A percentile compares a stretch with the other conserved stretches of the same genome.
Conservation (phyloP, 1,140 invertebrate species). For the Drosophila nannoptera region DNA sequence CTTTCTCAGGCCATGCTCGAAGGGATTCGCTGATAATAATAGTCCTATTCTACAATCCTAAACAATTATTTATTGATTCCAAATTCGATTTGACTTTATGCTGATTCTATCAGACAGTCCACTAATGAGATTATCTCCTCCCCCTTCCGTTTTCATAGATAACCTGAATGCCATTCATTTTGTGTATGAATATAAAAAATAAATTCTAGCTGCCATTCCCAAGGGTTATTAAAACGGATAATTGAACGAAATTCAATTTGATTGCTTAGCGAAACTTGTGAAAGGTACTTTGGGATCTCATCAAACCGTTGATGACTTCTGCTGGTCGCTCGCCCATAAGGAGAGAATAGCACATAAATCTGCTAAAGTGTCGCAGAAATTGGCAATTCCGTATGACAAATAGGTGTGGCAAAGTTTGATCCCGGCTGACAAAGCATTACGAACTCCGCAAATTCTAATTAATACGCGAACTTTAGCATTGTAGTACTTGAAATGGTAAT, state of each 20-base stretch:
- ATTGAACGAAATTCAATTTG: constrained; percentile 2
- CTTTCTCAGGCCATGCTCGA: no score
- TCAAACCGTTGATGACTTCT: constrained; percentile 19
- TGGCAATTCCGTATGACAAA: constrained; percentile 47
- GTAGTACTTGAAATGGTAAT: constrained; percentile 32
- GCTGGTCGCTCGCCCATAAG: neutral
- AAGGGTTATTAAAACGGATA: neutral
- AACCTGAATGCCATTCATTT: no score
- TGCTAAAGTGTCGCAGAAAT: constrained; percentile 51
- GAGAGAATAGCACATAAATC: constrained; percentile 46
- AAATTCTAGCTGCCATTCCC: neutral
- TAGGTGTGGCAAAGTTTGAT: constrained; percentile 20
- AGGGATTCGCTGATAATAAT: no score
- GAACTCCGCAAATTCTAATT: constrained; percentile 27
- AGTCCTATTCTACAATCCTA: no score
- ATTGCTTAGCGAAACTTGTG: neutral
- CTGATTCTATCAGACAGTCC: no score
- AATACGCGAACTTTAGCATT: neutral
- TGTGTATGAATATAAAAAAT: neutral
- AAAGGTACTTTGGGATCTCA: constrained; percentile 11
- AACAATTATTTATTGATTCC: no score
- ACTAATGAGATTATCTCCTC: no score
- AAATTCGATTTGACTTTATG: no score
- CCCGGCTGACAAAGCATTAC: constrained; percentile 1
- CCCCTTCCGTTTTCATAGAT: no score